Base-by-base conservation (phyloP, 2,888 invertebrate genomes). In the Heliconius ethilla region DNA sequence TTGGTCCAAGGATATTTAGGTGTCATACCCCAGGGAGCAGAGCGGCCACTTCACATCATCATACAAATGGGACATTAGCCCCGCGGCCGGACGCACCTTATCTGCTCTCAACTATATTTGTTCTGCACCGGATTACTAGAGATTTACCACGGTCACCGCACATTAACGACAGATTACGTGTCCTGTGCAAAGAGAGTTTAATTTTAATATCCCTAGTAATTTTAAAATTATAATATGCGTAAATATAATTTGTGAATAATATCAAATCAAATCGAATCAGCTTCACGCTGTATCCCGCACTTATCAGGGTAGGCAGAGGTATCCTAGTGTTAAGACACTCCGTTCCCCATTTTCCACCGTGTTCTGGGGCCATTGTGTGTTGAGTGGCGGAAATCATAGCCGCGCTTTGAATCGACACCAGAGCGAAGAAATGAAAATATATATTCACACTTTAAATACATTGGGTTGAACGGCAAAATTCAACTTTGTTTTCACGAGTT, bases 31-130 rank as follows among this genome's bases (percentile, higher is more conserved):
- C 79, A 79, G 85, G 85, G 86, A 83, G 81, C 81, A 85, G 86
- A 83, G 81, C 81, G 82, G 79, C 63, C 81, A 79, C 81, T 82
- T 82, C 84, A 83, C 92, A 94, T 94, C 93, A 93, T 87, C 94
- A 94, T 94, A 94, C 90, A 94, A 94, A 94, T 94, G 92, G 94
- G 86, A 86, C 92, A 94, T 94, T 94, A 94, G 87, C 86, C 88
- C 89, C 87, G 87, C 86, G 86, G 84, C 85, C 88, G 92, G 92
- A 91, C 94, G 89, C 91, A 89, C 92, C 94, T 94, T 94, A 94
- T 94, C 94, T 90, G 87, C 90, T 89, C 90, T 92, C 89, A 90
- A 92, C 93, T 93, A 92, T 94, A 93, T 94, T 93, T 94, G 93
- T 90, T 92, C 92, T 92, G 87, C 88, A 82, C 87, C 87, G 92